Evolutionary conservation across 2,888 invertebrate species (phyloP).

Genomic region (Agrotis ipsilon): DNA sequence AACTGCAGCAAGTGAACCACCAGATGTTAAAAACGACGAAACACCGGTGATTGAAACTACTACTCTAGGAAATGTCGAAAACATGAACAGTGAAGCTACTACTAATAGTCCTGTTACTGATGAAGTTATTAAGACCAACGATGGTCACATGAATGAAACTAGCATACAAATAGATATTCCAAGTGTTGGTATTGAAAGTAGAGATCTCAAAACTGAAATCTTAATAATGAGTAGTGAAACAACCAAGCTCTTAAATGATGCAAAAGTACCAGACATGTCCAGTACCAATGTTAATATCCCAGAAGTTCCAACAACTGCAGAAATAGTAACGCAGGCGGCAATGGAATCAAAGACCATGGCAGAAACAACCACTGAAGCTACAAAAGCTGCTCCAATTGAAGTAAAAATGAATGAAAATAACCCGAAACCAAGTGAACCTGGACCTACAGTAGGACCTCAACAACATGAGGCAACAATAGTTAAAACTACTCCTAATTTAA

Average conservation of each 20-base stretch:
- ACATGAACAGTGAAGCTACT: constrained; percentile 25
- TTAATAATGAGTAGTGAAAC: constrained; percentile 54
- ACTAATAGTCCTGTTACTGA: constrained; percentile 17
- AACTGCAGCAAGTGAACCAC: not conserved
- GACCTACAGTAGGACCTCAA: constrained; percentile 80
- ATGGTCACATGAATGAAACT: constrained; percentile 33
- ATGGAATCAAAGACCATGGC: constrained; percentile 31
- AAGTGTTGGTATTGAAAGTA: constrained; percentile 36
- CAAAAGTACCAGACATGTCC: constrained; percentile 3
- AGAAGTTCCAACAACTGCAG: constrained; percentile 25
- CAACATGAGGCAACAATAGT: constrained; percentile 76
- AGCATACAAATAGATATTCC: constrained; percentile 59
- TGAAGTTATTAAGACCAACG: constrained; percentile 26
- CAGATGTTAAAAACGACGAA: constrained; percentile 24
- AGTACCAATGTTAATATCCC: constrained; percentile 18
- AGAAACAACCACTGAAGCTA: constrained; percentile 41
- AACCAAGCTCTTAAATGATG: constrained; percentile 29
- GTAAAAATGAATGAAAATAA: constrained; percentile 36
- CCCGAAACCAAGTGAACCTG: constrained; percentile 62
- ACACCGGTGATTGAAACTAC: constrained; percentile 14
- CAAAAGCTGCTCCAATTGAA: constrained; percentile 34
- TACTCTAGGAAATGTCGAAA: constrained; percentile 14
- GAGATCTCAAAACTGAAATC: constrained; percentile 61
- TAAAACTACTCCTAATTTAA: constrained; percentile 62
- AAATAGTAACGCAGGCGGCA: constrained; percentile 21